phyloP scores from a whole-genome alignment of 30 jellyfish, hydroid and myxozoan species.

The Cassiopea xamachana region DNA sequence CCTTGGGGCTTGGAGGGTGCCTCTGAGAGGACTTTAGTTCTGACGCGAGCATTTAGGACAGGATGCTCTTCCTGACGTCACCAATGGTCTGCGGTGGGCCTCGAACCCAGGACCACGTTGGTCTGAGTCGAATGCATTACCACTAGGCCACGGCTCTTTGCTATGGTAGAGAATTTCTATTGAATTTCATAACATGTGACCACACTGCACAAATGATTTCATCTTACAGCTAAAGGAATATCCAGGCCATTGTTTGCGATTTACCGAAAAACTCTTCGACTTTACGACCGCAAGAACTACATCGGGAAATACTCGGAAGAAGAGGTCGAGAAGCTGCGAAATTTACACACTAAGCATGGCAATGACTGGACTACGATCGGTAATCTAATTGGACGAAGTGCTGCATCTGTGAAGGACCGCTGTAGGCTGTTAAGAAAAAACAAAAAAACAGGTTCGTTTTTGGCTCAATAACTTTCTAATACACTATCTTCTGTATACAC shows the following conservation, averaged over 20 bases:
- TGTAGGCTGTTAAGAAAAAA: constrained; percentile 78
- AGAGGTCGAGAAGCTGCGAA: constrained; percentile 77
- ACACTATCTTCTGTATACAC: not conserved
- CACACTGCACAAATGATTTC: not conserved
- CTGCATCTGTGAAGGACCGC: constrained; percentile 92
- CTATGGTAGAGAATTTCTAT: no score
- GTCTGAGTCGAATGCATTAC: no score
- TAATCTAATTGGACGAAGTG: constrained; percentile 86
- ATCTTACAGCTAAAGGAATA: constrained; percentile 79
- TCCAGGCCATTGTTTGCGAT: constrained; percentile 89
- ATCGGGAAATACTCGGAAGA: constrained; percentile 90
- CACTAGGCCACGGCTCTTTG: no score
- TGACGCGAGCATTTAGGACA: no score
- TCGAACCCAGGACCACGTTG: no score
- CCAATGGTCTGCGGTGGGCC: no score
- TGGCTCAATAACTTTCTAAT: not conserved
- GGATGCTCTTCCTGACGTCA: no score
- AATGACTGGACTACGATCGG: constrained; percentile 93
- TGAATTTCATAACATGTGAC: not conserved
- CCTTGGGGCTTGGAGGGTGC: no score
- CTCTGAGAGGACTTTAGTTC: no score
- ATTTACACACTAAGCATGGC: constrained; percentile 63
- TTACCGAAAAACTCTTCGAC: constrained; percentile 87
- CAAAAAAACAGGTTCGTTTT: constrained; percentile 69
- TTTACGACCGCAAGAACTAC: constrained; percentile 83